A percentile compares a stretch with the other conserved stretches of the same genome.
Conservation (phyloP, 2,797 vertebrate genomes). For the Argya squamiceps region DNA sequence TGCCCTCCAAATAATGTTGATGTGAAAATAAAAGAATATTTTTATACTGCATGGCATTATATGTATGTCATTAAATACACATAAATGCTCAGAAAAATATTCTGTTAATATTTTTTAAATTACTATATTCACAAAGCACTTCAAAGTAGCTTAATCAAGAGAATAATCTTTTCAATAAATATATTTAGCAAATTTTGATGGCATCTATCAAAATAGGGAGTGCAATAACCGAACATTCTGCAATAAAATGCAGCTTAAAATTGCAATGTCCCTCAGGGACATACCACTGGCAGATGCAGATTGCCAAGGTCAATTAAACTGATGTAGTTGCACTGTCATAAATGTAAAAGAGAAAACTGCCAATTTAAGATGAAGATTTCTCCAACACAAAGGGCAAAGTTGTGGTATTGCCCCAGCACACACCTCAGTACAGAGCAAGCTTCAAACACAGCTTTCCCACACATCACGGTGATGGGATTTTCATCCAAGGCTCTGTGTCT, state of each 20-base stretch:
- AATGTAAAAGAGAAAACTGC: conserved; percentile 67
- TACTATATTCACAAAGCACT: conserved; percentile 18
- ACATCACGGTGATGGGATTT: not conserved
- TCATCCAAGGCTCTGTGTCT: not conserved
- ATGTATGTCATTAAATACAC: not conserved
- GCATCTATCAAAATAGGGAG: conserved; percentile 10
- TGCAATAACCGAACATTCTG: conserved; percentile 52
- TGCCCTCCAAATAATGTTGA: not conserved
- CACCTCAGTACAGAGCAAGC: not conserved
- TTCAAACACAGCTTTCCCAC: not conserved
- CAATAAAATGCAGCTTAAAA: conserved; percentile 62
- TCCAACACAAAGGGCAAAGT: not conserved
- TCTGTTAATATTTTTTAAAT: not conserved
- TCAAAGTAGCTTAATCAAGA: conserved; percentile 27
- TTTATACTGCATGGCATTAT: not conserved
- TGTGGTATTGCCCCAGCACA: fast-evolving
- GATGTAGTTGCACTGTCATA: conserved; percentile 75
- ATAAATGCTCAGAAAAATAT: not conserved
- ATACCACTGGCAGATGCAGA: conserved; percentile 77
- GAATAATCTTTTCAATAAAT: conserved; percentile 25
- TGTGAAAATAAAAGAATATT: not conserved
- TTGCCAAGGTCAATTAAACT: conserved; percentile 85
- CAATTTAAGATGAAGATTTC: conserved; percentile 65
- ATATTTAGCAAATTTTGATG: conserved; percentile 50
- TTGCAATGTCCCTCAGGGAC: conserved; percentile 63